These are phyloP conservation scores for Zaprionus vittiger DNA, from an alignment of 1,140 invertebrate genomes.

Conservation along the genomic window DNA sequence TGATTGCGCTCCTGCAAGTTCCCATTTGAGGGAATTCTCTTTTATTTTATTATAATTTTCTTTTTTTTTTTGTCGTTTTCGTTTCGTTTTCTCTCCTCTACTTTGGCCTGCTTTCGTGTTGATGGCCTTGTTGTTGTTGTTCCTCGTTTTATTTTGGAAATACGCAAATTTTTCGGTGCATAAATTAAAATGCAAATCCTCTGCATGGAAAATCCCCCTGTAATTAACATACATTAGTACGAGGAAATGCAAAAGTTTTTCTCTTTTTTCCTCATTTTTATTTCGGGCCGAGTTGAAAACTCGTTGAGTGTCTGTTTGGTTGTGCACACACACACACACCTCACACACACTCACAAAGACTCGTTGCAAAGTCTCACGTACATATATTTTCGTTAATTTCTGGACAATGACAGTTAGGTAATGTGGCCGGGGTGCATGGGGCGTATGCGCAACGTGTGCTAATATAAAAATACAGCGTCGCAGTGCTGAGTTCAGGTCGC, in stretches of 20 bases:
- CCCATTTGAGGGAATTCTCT: slow-evolving; percentile 66
- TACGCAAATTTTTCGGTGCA: slow-evolving; percentile 79
- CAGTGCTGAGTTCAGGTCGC: slow-evolving; percentile 29
- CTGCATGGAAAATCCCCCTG: slow-evolving; percentile 82
- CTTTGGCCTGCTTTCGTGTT: slow-evolving; percentile 45
- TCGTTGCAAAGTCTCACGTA: slow-evolving; percentile 15
- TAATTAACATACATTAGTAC: slow-evolving; percentile 84
- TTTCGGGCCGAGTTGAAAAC: slow-evolving; percentile 34
- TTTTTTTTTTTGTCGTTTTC: slow-evolving; percentile 40
- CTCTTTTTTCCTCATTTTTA: slow-evolving; percentile 34
- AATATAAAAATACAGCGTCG: slow-evolving; percentile 74
- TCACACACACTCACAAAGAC: slow-evolving; percentile 1
- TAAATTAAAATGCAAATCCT: slow-evolving; percentile 84
- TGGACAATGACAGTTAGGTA: slow-evolving; percentile 82
- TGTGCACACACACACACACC: slow-evolving; percentile 21
- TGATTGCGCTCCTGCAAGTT: slow-evolving; percentile 70
- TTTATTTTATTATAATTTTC: slow-evolving; percentile 6
- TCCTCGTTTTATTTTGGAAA: slow-evolving; percentile 35
- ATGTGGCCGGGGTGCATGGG: slow-evolving; percentile 50
- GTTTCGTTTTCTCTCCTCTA: slow-evolving; percentile 45
- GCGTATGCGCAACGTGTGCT: slow-evolving; percentile 59
- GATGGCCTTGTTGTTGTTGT: slow-evolving; percentile 4
- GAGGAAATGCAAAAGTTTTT: slow-evolving; percentile 79
- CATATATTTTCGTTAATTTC: slow-evolving; percentile 82
- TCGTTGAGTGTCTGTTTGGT: slow-evolving; percentile 40